Evolutionary conservation across 2,888 invertebrate species (phyloP).

Genomic region (Arctia plantaginis): DNA sequence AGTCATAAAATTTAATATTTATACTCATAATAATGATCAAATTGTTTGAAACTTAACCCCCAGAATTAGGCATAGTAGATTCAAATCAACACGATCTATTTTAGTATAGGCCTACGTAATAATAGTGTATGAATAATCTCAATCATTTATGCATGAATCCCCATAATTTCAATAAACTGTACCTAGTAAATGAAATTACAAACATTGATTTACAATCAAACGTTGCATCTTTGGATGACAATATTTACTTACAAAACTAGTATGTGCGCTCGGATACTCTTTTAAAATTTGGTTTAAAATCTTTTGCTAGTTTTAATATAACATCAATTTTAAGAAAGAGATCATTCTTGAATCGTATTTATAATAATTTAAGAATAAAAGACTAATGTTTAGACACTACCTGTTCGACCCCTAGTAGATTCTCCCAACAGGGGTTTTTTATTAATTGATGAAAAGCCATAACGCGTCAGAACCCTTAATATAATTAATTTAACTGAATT

Average conservation of each 20-base stretch:
- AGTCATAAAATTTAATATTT: neutral
- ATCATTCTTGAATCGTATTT: neutral
- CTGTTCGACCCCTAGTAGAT: neutral
- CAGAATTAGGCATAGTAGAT: neutral
- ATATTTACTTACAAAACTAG: constrained; percentile 29
- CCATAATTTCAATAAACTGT: constrained; percentile 38
- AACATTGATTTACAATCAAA: constrained; percentile 48
- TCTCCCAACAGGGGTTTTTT: neutral
- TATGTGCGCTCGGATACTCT: neutral
- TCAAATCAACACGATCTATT: constrained; percentile 20
- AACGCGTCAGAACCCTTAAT: neutral
- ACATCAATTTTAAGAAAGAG: neutral
- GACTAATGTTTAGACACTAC: neutral
- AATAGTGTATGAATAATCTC: constrained; percentile 39
- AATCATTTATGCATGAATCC: constrained; percentile 45
- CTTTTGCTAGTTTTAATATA: neutral
- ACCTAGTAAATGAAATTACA: constrained; percentile 39
- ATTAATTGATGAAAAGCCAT: neutral
- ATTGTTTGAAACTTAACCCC: neutral
- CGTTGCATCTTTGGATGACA: constrained; percentile 45
- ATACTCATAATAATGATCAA: neutral
- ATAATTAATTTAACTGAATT: neutral
- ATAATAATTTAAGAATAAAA: neutral
- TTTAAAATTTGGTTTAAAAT: neutral
- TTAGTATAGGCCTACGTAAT: constrained; percentile 6